Conservation (phyloP, 2,888 invertebrate genomes). For the Stratiomys singularior region DNA sequence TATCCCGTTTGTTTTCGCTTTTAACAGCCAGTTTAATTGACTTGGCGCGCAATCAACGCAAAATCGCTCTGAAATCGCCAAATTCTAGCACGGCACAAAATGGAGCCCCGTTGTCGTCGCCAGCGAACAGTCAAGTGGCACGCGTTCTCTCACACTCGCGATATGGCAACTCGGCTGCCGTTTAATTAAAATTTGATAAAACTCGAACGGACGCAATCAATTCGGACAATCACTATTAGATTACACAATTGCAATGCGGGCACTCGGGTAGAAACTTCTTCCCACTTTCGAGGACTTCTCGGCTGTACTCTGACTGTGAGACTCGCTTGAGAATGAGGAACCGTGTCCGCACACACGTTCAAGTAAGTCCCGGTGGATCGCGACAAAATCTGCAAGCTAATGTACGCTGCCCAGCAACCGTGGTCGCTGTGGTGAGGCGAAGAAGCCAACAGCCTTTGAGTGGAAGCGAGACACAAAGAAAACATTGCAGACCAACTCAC, state of each 20-base stretch:
- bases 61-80: not conserved
- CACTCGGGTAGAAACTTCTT: not conserved
- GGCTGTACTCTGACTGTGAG: not conserved
- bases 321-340: not conserved
- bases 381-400: slow-evolving; percentile 32
- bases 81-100: slow-evolving; percentile 20
- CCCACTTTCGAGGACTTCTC: slow-evolving; percentile 5
- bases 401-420: no score
- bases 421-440: no score
- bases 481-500: slow-evolving; percentile 29
- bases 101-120: slow-evolving; percentile 15
- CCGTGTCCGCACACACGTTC: not conserved
- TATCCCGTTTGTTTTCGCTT: slow-evolving; percentile 3
- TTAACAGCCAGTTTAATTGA: slow-evolving; percentile 46
- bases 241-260: not conserved
- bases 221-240: no score
- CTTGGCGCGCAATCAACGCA: slow-evolving; percentile 14
- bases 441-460: not conserved
- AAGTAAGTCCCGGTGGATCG: not conserved
- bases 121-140: not conserved
- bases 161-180: not conserved
- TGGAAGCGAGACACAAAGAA: slow-evolving; percentile 3
- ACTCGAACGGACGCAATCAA: no score
- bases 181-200: not conserved
- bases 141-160: not conserved